These are phyloP conservation scores for Ciconia stormi DNA, from an alignment of 2,113 vertebrate species.

Conservation along the genomic window DNA sequence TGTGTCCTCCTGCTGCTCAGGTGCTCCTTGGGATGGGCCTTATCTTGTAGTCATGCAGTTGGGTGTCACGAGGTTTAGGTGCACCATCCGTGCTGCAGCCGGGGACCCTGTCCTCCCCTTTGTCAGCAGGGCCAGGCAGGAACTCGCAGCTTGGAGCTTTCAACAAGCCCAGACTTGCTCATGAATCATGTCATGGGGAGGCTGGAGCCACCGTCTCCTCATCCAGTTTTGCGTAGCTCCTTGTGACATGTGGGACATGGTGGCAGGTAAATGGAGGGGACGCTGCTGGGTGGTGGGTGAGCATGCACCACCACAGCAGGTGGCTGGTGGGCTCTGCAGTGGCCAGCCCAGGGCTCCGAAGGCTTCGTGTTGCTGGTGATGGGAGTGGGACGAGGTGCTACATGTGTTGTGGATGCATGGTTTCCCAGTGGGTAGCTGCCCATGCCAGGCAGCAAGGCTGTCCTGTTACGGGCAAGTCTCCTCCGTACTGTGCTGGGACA, in stretches of 20 bases:
- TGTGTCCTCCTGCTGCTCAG: neutral
- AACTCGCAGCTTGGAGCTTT: accelerated
- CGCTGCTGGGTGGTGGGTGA: neutral
- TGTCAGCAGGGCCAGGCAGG: neutral
- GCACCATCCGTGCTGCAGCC: neutral
- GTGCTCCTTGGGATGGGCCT: neutral
- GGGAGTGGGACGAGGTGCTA: neutral
- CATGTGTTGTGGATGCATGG: no score
- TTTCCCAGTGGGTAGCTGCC: neutral
- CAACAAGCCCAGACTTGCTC: neutral
- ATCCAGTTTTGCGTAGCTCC: neutral
- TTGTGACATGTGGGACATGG: neutral
- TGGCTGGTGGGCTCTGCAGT: neutral
- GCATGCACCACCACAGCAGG: neutral
- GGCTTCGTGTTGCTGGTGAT: neutral
- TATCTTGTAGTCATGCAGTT: neutral
- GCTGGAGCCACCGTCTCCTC: neutral
- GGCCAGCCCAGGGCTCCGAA: neutral
- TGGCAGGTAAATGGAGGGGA: neutral
- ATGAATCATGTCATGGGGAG: accelerated
- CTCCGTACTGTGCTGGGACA: neutral
- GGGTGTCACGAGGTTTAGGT: neutral
- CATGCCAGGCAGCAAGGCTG: neutral
- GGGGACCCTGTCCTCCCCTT: neutral
- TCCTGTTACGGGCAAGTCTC: neutral